Evolutionary conservation across 2,888 invertebrate genomes (phyloP).

Genomic region (Spisula subtruncata): DNA sequence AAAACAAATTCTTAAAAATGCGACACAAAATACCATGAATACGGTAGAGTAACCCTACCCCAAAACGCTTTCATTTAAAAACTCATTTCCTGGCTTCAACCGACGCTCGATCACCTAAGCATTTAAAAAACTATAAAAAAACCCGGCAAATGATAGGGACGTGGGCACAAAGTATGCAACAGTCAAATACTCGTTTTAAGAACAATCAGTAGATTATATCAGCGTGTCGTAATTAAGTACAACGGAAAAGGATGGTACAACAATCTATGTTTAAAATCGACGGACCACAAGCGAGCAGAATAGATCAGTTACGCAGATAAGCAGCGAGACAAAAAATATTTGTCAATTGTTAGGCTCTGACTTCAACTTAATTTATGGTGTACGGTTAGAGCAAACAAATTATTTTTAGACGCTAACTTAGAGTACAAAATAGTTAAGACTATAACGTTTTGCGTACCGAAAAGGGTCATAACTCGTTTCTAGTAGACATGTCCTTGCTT

Average conservation of each 20-base stretch:
- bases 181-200: not conserved
- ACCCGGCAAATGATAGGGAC: not conserved
- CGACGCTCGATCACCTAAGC: not conserved
- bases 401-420: too few relatives aligned
- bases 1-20: too few relatives aligned
- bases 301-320: conserved; percentile 30
- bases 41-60: too few relatives aligned
- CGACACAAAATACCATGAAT: too few relatives aligned
- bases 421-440: too few relatives aligned
- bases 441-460: too few relatives aligned
- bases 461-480: too few relatives aligned
- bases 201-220: conserved; percentile 26
- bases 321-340: conserved; percentile 13
- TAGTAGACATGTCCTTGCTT: too few relatives aligned
- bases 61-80: not conserved
- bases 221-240: not conserved
- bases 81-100: not conserved
- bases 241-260: conserved; percentile 41
- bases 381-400: too few relatives aligned
- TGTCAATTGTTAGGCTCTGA: conserved; percentile 26
- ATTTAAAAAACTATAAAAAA: not conserved
- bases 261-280: conserved; percentile 32
- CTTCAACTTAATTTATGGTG: too few relatives aligned
- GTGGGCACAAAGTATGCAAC: not conserved
- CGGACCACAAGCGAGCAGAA: conserved; percentile 25